Base-by-base conservation (phyloP, 2,113 vertebrate genomes). In the Sinosuthora webbiana region DNA sequence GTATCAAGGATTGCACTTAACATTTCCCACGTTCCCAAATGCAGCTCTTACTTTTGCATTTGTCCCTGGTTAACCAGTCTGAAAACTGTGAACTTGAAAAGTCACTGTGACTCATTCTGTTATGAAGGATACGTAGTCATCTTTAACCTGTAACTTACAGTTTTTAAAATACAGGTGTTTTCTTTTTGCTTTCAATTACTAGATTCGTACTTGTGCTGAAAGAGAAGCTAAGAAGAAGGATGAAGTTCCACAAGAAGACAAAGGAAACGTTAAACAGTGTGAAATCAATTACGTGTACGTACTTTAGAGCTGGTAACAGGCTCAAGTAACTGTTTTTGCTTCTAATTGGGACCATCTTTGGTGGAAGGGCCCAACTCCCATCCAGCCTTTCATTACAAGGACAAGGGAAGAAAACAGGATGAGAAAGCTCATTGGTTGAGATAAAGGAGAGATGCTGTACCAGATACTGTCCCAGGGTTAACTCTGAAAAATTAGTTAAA, bases 221-320 rank as follows among this genome's bases (percentile, higher is more conserved):
- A 98, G 97, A 92, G 99, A 99, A 96, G 93, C 97, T 41, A 99
- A 99, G 97, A 98, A 87, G 89, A 99, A 98, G 90, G 99, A 99
- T 83, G 98, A 99, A 78, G 97, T 99, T 87, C 98, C 99, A 33
- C 99, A 99, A 52, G 99, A 99, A 97, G 99, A 99, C 97, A 97
- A 99, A 94, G 99, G 99, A 90, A 99, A 99, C 5, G 99, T 99
- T 89, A 99, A 99, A 93, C 98, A 98, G 68, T 99, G 99, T 93
- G 99, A 99, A 98, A 90, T 99, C 97, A 99, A 98, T 96, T 99
- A 99, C 1, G 99, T 99, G 99, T 99, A 98, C 0, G 99, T 99
- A 93, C 30, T 70, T 86, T 17, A 73, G 28, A 59, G 37, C 65
- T 69, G 27, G 15, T 73, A 81, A 63, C 18, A 50, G n/a, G n/a